A percentile compares a stretch with the other conserved stretches of the same genome.
Evolutionary conservation across 2,797 vertebrate genomes (phyloP).

Genomic region (Spea hammondii): DNA sequence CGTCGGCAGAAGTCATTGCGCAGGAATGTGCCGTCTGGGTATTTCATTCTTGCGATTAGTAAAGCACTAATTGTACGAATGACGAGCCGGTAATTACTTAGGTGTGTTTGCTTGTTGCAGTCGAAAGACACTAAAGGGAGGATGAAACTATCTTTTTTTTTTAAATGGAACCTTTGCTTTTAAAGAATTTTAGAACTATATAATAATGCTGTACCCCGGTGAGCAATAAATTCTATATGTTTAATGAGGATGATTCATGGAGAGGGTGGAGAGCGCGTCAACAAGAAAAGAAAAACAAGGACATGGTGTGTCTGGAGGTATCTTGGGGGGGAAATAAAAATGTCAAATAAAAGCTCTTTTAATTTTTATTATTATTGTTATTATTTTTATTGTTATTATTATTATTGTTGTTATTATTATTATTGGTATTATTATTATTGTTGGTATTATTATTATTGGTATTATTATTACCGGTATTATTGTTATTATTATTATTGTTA

Average conservation of each 20-base stretch:
- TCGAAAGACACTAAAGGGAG: conserved; percentile 11
- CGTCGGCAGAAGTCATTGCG: conserved; percentile 5
- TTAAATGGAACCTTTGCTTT: conserved; percentile 6
- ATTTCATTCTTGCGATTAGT: conserved; percentile 35
- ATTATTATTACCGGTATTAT: too few relatives aligned
- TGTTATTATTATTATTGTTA: too few relatives aligned
- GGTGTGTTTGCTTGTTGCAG: conserved; percentile 25
- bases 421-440: too few relatives aligned
- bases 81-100: conserved; percentile 30
- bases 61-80: conserved; percentile 8
- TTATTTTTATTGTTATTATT: too few relatives aligned
- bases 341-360: too few relatives aligned
- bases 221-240: neutral
- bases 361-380: too few relatives aligned
- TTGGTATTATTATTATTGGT: too few relatives aligned
- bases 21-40: conserved; percentile 13
- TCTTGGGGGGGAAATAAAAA: too few relatives aligned
- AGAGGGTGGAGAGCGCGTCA: neutral
- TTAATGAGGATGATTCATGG: conserved; percentile 23
- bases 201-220: conserved; percentile 2
- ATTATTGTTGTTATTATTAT: too few relatives aligned
- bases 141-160: neutral
- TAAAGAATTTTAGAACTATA: neutral
- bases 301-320: too few relatives aligned
- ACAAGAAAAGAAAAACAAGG: too few relatives aligned